Evolutionary conservation across 2,797 vertebrate species (phyloP), one percentile per base, ranked within the genome.

Genomic region (Myiothlypis coronata): DNA sequence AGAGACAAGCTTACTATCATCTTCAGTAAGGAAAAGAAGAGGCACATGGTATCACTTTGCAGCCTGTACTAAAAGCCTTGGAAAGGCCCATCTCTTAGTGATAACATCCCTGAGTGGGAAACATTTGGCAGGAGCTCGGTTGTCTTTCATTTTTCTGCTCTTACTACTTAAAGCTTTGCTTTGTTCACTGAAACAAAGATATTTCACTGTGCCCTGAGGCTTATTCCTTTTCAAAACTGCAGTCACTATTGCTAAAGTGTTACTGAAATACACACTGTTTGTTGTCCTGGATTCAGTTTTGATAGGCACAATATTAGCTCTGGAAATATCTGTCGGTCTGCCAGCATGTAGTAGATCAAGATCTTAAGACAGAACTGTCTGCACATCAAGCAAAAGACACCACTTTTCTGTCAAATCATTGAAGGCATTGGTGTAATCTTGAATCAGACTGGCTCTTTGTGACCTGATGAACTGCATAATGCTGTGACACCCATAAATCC

Each of bases 121-220:
- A 85, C 11, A 43, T n/a, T 87, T 83, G 85, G 69, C 79, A 93
- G 3, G 0, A 75, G 26, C 17, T 64, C 9, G 27, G 21, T 20
- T 76, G 69, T 72, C 72, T 79, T 87, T 85, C 28, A 50, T 83
- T 87, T 64, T 75, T 75, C 65, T 75, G 30, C 59, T 83, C 32
- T 69, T 93, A 32, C 50, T 69, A 64, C 89, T 93, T 84, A 82
- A 74, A 92, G 55, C 28, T 90, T 87, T 78, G n/a, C 28, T 92
- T 85, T 95, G 35, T 69, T 94, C 61, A 55, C 65, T 76, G 44
- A 83, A 93, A 87, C 74, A 80, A 91, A 81, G 78, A 41, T 13
- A 71, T 28, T 91, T 44, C 27, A n/a, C 50, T 63, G 34, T 8
- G 21, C 65, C 43, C 28, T 4, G 18, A 89, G 60, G 81, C 53